Evolutionary conservation across 2,888 invertebrate species (phyloP), one percentile per base, ranked within the genome.

Genomic region (Podabrus alpinus): DNA sequence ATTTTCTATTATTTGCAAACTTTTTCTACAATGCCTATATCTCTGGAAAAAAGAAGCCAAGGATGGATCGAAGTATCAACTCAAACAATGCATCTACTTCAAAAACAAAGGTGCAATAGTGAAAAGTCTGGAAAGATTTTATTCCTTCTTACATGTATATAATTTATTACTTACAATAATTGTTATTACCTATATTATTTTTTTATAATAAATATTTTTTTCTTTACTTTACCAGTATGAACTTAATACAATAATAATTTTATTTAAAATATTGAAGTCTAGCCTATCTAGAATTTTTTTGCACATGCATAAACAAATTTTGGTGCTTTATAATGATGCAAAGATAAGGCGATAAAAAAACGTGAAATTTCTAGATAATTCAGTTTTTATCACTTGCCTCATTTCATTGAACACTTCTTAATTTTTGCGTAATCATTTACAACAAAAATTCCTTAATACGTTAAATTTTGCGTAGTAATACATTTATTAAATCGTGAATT

Each of bases 21-120:
- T 98, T 97, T 92, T 97, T 97, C 91, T 95, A 95, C 89, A 95
- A 95, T 85, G 92, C 96, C 45, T 97, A 97, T 87, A 88, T 97
- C 77, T 90, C 92, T 19, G 88, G 90, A 69, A 85, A 83, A 69
- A 79, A 82, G 25, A 85, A 83, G 73, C 2, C n/a, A 45, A n/a
- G n/a, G 7, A 7, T 21, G 21, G 21, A 21, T 21, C 21, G 21
- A 1, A 7, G 13, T 15, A 9, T 10, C 10, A 5, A 15, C 15
- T 16, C 60, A 15, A 60, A 5, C 16, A n/a, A 4, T 19, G 19
- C 19, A 19, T 9, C 17, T 9, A 9, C 13, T 17, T 0, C n/a
- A n/a, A 64, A 64, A 21, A 13, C 62, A 17, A 64, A 64, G 21
- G 62, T 64, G 19, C 62, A 64, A 3, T 64, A 64, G 21, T n/a